Conservation (phyloP, 2,797 vertebrate species). For the Lepilemur ruficaudatus region DNA sequence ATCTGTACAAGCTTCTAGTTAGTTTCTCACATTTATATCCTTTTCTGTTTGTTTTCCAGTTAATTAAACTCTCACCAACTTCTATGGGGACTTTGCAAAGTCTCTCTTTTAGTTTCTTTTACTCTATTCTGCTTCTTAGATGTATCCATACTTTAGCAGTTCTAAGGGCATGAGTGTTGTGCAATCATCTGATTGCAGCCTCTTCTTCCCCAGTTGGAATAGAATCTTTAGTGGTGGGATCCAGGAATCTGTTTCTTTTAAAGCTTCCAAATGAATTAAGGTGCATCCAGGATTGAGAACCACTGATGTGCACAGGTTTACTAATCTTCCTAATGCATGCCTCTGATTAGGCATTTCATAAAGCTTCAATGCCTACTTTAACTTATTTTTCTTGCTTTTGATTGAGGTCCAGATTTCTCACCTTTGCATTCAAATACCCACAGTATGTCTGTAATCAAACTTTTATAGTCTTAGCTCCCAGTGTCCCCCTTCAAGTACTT, state of each 20-base stretch:
- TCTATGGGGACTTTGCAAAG: background rate
- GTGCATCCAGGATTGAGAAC: background rate
- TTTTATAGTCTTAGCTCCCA: background rate
- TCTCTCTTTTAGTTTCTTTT: background rate
- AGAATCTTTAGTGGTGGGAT: background rate
- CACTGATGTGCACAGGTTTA: background rate
- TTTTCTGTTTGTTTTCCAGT: background rate
- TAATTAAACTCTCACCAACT: background rate
- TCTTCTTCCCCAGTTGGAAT: background rate
- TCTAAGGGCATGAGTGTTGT: background rate
- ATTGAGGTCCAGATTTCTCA: conserved; percentile 11
- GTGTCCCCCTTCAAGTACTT: background rate
- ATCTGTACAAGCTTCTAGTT: background rate
- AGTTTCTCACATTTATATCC: background rate
- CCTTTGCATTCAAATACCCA: background rate
- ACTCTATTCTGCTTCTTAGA: background rate
- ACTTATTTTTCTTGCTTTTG: conserved; percentile 40
- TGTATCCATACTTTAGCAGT: background rate
- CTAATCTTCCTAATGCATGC: background rate
- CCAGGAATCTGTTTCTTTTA: background rate
- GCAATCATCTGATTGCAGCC: background rate
- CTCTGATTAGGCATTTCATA: background rate
- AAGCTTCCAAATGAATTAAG: background rate
- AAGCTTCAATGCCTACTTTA: background rate
- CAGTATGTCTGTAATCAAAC: background rate